phyloP scores from a whole-genome alignment of 2,797 vertebrate species.

The Pseudocheirus occidentalis region DNA sequence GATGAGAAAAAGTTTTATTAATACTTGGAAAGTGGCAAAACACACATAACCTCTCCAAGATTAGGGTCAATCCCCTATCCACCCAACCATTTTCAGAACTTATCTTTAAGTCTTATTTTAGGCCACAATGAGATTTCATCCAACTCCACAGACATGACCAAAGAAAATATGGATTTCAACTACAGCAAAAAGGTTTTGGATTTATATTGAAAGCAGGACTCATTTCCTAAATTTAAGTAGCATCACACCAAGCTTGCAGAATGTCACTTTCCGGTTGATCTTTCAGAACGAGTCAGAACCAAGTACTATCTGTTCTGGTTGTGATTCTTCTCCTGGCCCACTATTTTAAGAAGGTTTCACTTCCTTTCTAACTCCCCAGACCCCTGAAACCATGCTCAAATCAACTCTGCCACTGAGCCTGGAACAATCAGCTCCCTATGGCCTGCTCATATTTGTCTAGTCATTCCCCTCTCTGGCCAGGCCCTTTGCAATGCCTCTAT shows the following conservation, averaged over 20 bases:
- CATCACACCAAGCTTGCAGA: background rate
- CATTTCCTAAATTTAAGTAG: background rate
- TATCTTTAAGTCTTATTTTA: background rate
- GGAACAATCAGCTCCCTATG: too few relatives aligned
- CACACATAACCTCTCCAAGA: background rate
- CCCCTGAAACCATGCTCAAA: background rate
- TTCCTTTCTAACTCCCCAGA: background rate
- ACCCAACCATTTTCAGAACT: background rate
- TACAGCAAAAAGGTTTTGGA: slow-evolving; percentile 20
- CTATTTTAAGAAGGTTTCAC: background rate
- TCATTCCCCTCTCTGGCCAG: background rate
- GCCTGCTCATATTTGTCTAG: background rate
- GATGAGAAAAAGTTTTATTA: background rate
- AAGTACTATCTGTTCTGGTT: background rate
- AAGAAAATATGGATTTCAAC: background rate
- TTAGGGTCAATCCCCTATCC: background rate
- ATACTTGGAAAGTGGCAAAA: background rate
- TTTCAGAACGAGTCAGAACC: background rate
- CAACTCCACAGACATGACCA: background rate
- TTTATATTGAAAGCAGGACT: background rate
- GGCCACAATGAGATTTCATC: background rate
- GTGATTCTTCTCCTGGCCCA: background rate
- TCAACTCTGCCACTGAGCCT: background rate
- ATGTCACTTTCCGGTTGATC: background rate
- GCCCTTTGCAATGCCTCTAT: background rate